Evolutionary conservation across 53 echinoderm and acorn worm species (phyloP).

Genomic region (Patiria pectinifera): DNA sequence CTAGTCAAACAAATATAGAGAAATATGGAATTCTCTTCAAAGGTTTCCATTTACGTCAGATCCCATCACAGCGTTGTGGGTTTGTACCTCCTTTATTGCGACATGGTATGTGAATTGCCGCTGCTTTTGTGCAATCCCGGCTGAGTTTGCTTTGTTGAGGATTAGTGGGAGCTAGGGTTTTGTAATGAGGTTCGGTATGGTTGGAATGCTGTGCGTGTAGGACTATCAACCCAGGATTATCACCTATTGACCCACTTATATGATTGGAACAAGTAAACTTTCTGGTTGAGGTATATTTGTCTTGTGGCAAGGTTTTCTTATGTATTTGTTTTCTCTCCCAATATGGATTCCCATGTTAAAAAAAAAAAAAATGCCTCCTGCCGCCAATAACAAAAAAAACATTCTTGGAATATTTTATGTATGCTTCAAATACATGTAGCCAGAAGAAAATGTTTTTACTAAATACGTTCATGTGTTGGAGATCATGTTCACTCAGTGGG

Average conservation of each 20-base stretch:
- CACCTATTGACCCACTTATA: conserved; percentile 56
- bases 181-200: conserved; percentile 34
- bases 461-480: not conserved
- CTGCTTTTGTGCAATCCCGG: conserved; percentile 13
- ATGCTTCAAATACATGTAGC: not conserved
- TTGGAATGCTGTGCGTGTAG: conserved; percentile 35
- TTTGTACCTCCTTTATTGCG: not conserved
- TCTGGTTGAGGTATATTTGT: conserved; percentile 26
- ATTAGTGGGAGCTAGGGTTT: conserved; percentile 15
- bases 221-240: conserved; percentile 30
- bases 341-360: not conserved
- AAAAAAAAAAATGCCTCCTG: not conserved
- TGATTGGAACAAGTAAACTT: conserved; percentile 30
- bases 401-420: conserved; percentile 1
- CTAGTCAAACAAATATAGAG: not conserved
- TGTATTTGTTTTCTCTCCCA: not conserved
- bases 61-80: not conserved
- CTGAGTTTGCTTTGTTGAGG: conserved; percentile 9
- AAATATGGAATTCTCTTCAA: not conserved
- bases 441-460: not conserved
- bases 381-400: not conserved
- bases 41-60: conserved; percentile 21
- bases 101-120: conserved; percentile 15
- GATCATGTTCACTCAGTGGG: not conserved
- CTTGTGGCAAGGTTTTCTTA: conserved; percentile 10